Conservation (phyloP, 2,113 vertebrate genomes). For the Oryzias woworae region DNA sequence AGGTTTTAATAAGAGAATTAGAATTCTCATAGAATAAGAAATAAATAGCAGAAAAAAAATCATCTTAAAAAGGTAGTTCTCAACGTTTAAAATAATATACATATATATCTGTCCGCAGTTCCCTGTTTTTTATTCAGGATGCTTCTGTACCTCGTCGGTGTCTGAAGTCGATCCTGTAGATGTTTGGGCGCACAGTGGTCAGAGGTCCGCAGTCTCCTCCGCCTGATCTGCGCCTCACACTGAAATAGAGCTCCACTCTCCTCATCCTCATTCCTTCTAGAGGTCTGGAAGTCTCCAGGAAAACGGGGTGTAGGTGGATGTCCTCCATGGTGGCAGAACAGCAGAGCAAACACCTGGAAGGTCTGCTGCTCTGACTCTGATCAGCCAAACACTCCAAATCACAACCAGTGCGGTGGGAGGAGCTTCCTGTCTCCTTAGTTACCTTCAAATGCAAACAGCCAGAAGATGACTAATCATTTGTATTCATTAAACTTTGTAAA, state of each 20-base stretch:
- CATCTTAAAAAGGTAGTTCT: too few species aligned
- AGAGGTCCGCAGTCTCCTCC: conserved; percentile 42
- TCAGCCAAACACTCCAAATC: background rate
- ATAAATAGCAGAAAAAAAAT: too few species aligned
- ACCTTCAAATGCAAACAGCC: too few species aligned
- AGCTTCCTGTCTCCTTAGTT: too few species aligned
- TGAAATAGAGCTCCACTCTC: conserved; percentile 19
- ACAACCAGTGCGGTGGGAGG: too few species aligned
- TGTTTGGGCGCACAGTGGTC: accelerated
- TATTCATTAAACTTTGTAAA: too few species aligned
- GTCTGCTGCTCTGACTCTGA: background rate
- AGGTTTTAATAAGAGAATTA: too few species aligned
- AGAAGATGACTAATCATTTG: too few species aligned
- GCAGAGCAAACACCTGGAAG: background rate
- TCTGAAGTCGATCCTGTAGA: conserved; percentile 31
- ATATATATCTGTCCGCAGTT: too few species aligned
- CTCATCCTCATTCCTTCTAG: accelerated
- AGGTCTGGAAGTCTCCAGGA: conserved; percentile 13
- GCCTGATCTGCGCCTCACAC: conserved; percentile 20
- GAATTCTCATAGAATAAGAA: too few species aligned
- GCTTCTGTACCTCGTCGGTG: conserved; percentile 7
- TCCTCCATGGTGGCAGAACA: conserved; percentile 12
- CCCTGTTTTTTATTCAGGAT: too few species aligned
- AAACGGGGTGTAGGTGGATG: conserved; percentile 1
- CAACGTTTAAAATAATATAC: too few species aligned